phyloP scores from a whole-genome alignment of 2,113 vertebrate species.

The Neodontobutis hainanensis region DNA sequence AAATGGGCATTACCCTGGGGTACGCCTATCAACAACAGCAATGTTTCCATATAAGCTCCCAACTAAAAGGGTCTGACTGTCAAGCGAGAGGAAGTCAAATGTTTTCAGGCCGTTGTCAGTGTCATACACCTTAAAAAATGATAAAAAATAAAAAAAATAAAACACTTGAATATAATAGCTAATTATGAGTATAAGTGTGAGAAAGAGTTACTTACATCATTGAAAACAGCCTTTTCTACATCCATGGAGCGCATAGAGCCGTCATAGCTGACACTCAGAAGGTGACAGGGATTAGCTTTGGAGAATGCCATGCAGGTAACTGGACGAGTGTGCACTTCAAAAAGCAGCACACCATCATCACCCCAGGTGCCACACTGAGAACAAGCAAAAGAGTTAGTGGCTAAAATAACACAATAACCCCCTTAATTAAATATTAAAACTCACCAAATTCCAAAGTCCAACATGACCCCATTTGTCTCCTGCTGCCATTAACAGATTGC shows the following conservation, averaged over 20 bases:
- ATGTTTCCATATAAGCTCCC: constrained; percentile 76
- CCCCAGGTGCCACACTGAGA: constrained; percentile 73
- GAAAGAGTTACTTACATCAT: constrained; percentile 81
- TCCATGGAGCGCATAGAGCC: constrained; percentile 85
- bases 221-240: constrained; percentile 82
- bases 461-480: constrained; percentile 84
- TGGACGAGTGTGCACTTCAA: constrained; percentile 75
- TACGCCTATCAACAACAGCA: constrained; percentile 84
- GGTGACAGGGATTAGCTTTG: constrained; percentile 73
- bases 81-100: constrained; percentile 86
- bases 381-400: constrained; percentile 3
- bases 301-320: constrained; percentile 86
- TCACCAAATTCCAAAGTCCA: constrained; percentile 89
- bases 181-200: background rate
- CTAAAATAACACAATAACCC: background rate
- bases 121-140: constrained; percentile 77
- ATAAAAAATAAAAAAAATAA: background rate
- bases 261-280: constrained; percentile 86
- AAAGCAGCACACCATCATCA: constrained; percentile 73
- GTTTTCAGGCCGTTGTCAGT: constrained; percentile 74
- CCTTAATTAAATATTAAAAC: constrained; percentile 30
- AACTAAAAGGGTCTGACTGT: constrained; percentile 78
- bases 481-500: constrained; percentile 82
- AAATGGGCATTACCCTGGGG: constrained; percentile 62
- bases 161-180: background rate